These are phyloP conservation scores for Augochlorella aurata DNA, from an alignment of 2,888 invertebrate genomes.

Conservation along the genomic window DNA sequence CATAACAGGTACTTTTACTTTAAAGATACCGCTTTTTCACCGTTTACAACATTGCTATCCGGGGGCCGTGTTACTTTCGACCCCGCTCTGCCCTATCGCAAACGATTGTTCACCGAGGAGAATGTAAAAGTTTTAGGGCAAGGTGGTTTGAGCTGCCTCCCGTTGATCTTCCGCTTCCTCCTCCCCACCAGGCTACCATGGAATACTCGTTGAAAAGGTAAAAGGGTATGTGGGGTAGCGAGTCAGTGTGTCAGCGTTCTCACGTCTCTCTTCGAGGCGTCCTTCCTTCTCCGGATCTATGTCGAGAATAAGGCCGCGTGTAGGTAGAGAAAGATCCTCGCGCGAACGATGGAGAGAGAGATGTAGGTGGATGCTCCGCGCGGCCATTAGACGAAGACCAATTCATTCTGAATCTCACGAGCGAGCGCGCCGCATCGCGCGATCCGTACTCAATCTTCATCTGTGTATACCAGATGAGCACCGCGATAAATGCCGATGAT, in stretches of 20 bases:
- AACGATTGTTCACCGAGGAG: background rate
- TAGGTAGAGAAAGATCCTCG: conserved; percentile 67
- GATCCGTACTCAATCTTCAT: conserved; percentile 26
- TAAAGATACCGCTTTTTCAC: too few species aligned
- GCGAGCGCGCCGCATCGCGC: background rate
- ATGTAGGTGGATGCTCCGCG: conserved; percentile 49
- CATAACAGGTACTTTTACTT: too few species aligned
- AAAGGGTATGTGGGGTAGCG: conserved; percentile 82
- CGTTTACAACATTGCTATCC: too few species aligned
- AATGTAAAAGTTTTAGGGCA: conserved; percentile 15
- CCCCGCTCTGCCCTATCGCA: too few species aligned
- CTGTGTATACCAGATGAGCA: conserved; percentile 26
- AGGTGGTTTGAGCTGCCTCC: conserved; percentile 15
- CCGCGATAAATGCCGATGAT: conserved; percentile 22
- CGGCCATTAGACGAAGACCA: conserved; percentile 37
- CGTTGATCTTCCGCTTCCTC: conserved; percentile 29
- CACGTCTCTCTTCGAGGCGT: conserved; percentile 75
- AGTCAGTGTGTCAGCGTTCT: conserved; percentile 82
- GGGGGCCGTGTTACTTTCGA: too few species aligned
- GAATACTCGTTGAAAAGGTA: conserved; percentile 74
- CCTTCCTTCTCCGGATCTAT: conserved; percentile 73
- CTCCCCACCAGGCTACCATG: conserved; percentile 36
- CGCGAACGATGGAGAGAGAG: conserved; percentile 49
- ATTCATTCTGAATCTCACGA: conserved; percentile 61
- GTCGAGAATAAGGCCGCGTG: conserved; percentile 79